Base-by-base conservation (phyloP, 2,113 vertebrate species). In the Tichodroma muraria region DNA sequence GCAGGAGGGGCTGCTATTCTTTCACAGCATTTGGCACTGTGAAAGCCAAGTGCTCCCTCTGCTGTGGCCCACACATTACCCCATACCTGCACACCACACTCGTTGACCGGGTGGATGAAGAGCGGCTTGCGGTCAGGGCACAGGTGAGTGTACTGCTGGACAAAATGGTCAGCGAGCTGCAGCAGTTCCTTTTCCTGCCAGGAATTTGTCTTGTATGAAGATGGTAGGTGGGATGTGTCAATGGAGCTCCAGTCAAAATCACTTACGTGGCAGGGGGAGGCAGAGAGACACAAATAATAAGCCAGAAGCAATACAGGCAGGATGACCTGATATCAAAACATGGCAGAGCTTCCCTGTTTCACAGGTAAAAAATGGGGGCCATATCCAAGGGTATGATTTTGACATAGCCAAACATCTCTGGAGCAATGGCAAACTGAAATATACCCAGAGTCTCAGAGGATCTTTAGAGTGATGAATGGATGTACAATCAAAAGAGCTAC, bases 71-170 rank as follows among this genome's bases (percentile, higher is more conserved):
- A 81, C 78, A 61, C 21, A 23, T 1, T 56, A 47, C 0, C 47
- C 59, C 90, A 66, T 96, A 99, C 99, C 91, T 98, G 94, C 28
- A 99, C 91, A 0, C 98, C 97, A 31, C 98, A 99, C 88, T 99
- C 99, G 3, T 99, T 99, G 70, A 95, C 17, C 0, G 98, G 99
- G 54, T 97, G 93, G 56, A 99, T 96, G 89, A 99, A 98, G 78
- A 99, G 98, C 0, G 97, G 97, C 68, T 98, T 97, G 11, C 98
- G 98, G 25, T 98, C 98, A 0, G 99, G 99, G 88, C 97, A 98
- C 72, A 99, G 91, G 76, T 98, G 96, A 8, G 64, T 69, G 45
- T 98, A 99, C 94, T 99, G 99, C 60, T 77, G 87, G 40, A 97
- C 92, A 94, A 99, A 99, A 94, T 97, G 98, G 50, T 98, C 97